phyloP scores from a whole-genome alignment of 2,888 invertebrate species.

The Stegophylla sp. region DNA sequence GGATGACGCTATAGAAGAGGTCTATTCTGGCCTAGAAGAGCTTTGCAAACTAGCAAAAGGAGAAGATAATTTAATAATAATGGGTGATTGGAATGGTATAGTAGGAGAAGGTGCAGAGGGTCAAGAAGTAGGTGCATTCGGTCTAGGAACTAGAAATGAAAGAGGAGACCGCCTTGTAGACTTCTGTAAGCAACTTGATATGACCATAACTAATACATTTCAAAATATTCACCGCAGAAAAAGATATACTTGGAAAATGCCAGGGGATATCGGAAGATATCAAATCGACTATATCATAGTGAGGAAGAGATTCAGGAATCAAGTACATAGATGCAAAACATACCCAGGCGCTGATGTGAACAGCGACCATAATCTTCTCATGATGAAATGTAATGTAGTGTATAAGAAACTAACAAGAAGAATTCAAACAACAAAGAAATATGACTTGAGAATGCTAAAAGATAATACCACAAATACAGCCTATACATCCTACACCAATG shows the following conservation, averaged over 20 bases:
- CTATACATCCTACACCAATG: constrained; percentile 20
- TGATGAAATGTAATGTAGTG: constrained; percentile 26
- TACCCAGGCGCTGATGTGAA: constrained; percentile 41
- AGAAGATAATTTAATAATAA: constrained; percentile 33
- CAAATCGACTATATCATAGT: constrained; percentile 49
- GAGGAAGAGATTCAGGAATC: constrained; percentile 34
- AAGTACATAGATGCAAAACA: constrained; percentile 7
- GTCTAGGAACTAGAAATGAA: constrained; percentile 28
- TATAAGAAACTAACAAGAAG: constrained; percentile 36
- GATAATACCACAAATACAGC: constrained; percentile 18
- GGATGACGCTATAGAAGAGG: constrained; percentile 5
- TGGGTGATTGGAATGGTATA: constrained; percentile 47
- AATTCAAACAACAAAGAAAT: constrained; percentile 18
- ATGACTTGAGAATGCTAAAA: constrained; percentile 29
- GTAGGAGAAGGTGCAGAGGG: constrained; percentile 8
- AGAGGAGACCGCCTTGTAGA: constrained; percentile 36
- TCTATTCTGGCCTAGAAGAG: constrained; percentile 14
- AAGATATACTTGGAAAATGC: constrained; percentile 34
- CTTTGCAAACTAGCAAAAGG: constrained; percentile 39
- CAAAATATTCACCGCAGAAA: constrained; percentile 15
- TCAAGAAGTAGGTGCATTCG: constrained; percentile 12
- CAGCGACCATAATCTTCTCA: constrained; percentile 43
- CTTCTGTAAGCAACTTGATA: constrained; percentile 19
- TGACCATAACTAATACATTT: constrained; percentile 5
- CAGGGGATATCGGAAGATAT: constrained; percentile 35